Conservation (phyloP, 2,113 vertebrate species). For the Heterochromis multidens region DNA sequence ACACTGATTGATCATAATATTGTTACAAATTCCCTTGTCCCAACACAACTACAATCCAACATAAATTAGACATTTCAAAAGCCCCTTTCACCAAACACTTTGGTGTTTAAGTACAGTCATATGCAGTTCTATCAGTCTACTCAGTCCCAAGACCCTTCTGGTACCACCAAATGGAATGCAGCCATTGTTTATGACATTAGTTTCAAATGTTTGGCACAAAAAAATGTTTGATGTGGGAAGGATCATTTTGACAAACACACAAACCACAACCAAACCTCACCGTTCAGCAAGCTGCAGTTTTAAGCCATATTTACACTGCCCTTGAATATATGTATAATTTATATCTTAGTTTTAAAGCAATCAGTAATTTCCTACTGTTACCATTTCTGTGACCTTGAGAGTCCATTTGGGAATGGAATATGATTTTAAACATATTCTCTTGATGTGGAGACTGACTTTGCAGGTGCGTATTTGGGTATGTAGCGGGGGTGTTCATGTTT, state of each 20-base stretch:
- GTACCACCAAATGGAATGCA: background rate
- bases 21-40: background rate
- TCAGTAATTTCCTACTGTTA: background rate
- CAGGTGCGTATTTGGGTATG: conserved; percentile 50
- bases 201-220: background rate
- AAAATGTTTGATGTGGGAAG: background rate
- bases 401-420: background rate
- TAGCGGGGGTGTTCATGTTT: conserved; percentile 70
- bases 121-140: too few species aligned
- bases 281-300: background rate
- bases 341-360: background rate
- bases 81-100: background rate
- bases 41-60: background rate
- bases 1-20: background rate
- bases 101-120: background rate
- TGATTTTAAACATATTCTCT: conserved; percentile 66
- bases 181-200: background rate
- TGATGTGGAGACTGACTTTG: conserved; percentile 48
- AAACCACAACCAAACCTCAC: background rate
- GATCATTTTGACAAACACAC: background rate
- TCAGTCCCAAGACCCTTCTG: background rate
- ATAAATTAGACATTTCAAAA: background rate
- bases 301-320: background rate
- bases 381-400: background rate
- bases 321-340: background rate